Evolutionary conservation across 2,797 vertebrate species (phyloP).

Genomic region (Coreius guichenoti): DNA sequence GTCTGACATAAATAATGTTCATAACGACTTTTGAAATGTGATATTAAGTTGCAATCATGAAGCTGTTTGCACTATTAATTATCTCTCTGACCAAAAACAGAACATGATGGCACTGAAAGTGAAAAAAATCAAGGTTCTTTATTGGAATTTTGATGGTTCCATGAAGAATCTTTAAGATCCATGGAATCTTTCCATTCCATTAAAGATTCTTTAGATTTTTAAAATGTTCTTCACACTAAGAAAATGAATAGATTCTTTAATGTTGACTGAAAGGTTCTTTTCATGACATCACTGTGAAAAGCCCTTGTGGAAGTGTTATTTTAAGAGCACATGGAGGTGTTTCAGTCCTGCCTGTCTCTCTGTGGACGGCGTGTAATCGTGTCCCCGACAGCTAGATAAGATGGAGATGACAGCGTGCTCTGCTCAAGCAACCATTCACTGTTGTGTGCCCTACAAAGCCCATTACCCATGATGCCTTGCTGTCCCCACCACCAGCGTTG

Average conservation of each 20-base stretch:
- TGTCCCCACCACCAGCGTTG: conserved; percentile 50
- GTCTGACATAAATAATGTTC: not conserved
- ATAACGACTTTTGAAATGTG: not conserved
- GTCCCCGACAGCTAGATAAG: conserved; percentile 68
- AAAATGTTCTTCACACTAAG: too few species aligned
- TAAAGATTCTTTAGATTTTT: too few species aligned
- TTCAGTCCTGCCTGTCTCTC: not conserved
- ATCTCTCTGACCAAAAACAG: not conserved
- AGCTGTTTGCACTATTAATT: not conserved
- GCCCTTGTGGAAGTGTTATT: not conserved
- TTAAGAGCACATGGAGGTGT: not conserved
- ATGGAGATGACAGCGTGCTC: conserved; percentile 77
- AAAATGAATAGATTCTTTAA: too few species aligned
- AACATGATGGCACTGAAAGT: not conserved
- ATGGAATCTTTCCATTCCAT: too few species aligned
- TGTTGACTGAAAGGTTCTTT: too few species aligned
- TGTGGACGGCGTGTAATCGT: not conserved
- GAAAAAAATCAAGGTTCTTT: too few species aligned
- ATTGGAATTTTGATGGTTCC: too few species aligned
- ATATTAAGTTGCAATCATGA: not conserved
- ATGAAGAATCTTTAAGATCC: not conserved
- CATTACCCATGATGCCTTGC: conserved; percentile 60
- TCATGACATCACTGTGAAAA: too few species aligned
- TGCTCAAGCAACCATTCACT: conserved; percentile 66
- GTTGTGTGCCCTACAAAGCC: conserved; percentile 56